Percentiles rank a stretch among this genome's conserved stretches.
Conservation (phyloP, 1,140 invertebrate genomes). For the Hycleus phaleratus region DNA sequence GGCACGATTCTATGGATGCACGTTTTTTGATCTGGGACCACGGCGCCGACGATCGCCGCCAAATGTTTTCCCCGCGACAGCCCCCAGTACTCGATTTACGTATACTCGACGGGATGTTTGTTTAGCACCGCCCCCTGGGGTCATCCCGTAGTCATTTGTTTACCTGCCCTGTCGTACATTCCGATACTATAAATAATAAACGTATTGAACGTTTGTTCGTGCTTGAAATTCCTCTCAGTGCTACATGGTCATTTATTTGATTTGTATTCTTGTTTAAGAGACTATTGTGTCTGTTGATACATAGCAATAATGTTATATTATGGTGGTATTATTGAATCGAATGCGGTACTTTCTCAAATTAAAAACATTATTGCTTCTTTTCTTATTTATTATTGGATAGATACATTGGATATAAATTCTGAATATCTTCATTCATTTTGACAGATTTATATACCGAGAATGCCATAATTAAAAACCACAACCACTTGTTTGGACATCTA, state of each 20-base stretch:
- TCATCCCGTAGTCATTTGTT: conserved; percentile 28
- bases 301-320: conserved; percentile 27
- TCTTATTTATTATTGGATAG: neutral
- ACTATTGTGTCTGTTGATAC: conserved; percentile 26
- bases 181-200: conserved; percentile 30
- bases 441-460: conserved; percentile 6
- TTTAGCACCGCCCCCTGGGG: conserved; percentile 29
- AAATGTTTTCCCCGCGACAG: conserved; percentile 1
- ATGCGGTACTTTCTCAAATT: conserved; percentile 17
- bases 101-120: conserved; percentile 25
- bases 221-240: conserved; percentile 25
- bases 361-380: conserved; percentile 13
- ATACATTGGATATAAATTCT: conserved; percentile 5
- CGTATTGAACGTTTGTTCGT: conserved; percentile 22
- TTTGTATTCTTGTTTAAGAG: conserved; percentile 25
- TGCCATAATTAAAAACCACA: too few species aligned
- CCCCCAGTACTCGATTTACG: conserved; percentile 1
- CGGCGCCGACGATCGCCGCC: conserved; percentile 1
- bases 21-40: conserved; percentile 1
- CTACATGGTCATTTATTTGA: conserved; percentile 28
- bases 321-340: conserved; percentile 23
- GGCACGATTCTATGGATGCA: neutral
- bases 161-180: conserved; percentile 24
- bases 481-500: too few species aligned
- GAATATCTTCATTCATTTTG: conserved; percentile 8